Evolutionary conservation across 2,888 invertebrate genomes (phyloP).

Genomic region (Ceratothoa steindachneri): DNA sequence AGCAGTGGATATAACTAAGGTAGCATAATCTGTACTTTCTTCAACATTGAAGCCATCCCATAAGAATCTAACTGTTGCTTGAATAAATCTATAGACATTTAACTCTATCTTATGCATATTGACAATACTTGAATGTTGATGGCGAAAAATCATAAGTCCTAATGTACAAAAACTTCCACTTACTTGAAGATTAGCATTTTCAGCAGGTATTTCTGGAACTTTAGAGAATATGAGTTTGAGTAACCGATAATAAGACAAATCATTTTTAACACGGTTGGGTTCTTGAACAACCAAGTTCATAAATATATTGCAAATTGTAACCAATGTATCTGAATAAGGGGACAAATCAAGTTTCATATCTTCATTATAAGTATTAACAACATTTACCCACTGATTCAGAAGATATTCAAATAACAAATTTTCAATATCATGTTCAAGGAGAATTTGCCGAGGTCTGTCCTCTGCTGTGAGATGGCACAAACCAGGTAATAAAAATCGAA

Average conservation of each 20-base stretch:
- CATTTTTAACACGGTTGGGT: conserved; percentile 73
- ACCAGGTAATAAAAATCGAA: conserved; percentile 79
- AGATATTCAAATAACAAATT: conserved; percentile 51
- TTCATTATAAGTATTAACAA: conserved; percentile 51
- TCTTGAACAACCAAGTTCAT: conserved; percentile 89
- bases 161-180: conserved; percentile 79
- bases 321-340: conserved; percentile 60
- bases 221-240: conserved; percentile 66
- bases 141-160: conserved; percentile 75
- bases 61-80: conserved; percentile 80
- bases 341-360: conserved; percentile 5
- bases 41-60: conserved; percentile 91
- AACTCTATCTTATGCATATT: conserved; percentile 32
- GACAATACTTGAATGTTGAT: conserved; percentile 52
- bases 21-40: conserved; percentile 58
- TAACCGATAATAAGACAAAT: conserved; percentile 70
- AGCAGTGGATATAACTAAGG: conserved; percentile 74
- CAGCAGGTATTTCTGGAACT: conserved; percentile 37
- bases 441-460: conserved; percentile 75
- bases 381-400: conserved; percentile 48
- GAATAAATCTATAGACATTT: conserved; percentile 60
- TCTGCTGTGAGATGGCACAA: conserved; percentile 87
- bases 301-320: conserved; percentile 82
- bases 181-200: conserved; percentile 63
- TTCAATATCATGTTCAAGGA: conserved; percentile 60